Conservation (phyloP, 2,797 vertebrate species). For the Anolis apletophallus region DNA sequence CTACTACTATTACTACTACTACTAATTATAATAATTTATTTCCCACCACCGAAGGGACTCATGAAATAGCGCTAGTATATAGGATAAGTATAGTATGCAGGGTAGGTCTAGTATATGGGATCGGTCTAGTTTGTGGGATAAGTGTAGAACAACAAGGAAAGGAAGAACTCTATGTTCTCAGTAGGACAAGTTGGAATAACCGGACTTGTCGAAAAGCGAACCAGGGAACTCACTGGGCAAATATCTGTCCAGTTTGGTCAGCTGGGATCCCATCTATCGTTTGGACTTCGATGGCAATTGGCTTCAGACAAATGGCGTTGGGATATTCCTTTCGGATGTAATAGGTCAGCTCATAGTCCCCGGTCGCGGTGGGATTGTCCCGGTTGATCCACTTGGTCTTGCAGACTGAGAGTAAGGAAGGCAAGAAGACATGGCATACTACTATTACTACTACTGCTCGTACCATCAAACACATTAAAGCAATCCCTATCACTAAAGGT, state of each 20-base stretch:
- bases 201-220: too few species aligned
- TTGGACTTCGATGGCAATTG: constrained; percentile 69
- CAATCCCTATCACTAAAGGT: too few species aligned
- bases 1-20: too few species aligned
- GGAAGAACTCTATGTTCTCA: too few species aligned
- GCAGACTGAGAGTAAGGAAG: constrained; percentile 50
- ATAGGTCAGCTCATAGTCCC: constrained; percentile 66
- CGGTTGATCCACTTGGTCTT: constrained; percentile 69
- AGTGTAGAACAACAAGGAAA: neutral
- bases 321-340: constrained; percentile 47
- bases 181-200: neutral
- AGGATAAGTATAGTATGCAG: too few species aligned
- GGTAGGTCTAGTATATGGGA: too few species aligned
- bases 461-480: too few species aligned
- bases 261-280: constrained; percentile 53
- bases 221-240: neutral
- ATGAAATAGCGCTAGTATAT: too few species aligned
- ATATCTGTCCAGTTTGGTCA: constrained; percentile 36
- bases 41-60: too few species aligned
- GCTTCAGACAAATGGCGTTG: constrained; percentile 54
- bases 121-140: too few species aligned
- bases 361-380: constrained; percentile 51
- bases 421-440: neutral
- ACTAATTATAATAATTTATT: too few species aligned
- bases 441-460: too few species aligned